A percentile compares a stretch with the other conserved stretches of the same genome.
phyloP scores from a whole-genome alignment of 2,113 vertebrate genomes.

The Indicator indicator region DNA sequence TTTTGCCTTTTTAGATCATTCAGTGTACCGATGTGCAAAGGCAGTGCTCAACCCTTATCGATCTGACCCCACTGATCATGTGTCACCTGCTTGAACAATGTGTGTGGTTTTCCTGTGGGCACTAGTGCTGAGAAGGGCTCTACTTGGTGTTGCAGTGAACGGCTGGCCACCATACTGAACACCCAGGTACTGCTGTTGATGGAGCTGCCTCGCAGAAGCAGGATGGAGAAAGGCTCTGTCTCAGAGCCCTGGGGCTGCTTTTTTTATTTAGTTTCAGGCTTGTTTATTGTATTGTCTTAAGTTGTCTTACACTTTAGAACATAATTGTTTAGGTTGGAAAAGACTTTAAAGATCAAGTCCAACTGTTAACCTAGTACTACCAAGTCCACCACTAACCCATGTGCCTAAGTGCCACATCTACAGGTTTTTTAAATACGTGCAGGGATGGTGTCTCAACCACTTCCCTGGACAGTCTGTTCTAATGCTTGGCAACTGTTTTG shows the following conservation, averaged over 20 bases:
- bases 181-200: background rate
- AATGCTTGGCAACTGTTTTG: background rate
- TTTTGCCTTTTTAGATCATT: background rate
- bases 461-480: background rate
- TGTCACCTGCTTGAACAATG: background rate
- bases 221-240: background rate
- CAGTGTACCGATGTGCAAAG: background rate
- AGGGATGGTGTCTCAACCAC: background rate
- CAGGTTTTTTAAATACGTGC: background rate
- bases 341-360: background rate
- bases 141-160: background rate
- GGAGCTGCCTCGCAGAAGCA: background rate
- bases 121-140: background rate
- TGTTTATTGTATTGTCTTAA: background rate
- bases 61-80: background rate
- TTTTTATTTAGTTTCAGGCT: background rate
- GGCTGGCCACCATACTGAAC: fast-evolving
- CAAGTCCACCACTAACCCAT: background rate
- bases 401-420: background rate
- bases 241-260: background rate
- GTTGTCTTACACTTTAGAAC: background rate
- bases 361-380: background rate
- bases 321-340: background rate
- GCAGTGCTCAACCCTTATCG: background rate
- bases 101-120: background rate